Percentiles rank a stretch among this genome's conserved stretches.
These are phyloP conservation scores for Acleris holmiana DNA, from an alignment of 2,888 invertebrate species.

Conservation along the genomic window DNA sequence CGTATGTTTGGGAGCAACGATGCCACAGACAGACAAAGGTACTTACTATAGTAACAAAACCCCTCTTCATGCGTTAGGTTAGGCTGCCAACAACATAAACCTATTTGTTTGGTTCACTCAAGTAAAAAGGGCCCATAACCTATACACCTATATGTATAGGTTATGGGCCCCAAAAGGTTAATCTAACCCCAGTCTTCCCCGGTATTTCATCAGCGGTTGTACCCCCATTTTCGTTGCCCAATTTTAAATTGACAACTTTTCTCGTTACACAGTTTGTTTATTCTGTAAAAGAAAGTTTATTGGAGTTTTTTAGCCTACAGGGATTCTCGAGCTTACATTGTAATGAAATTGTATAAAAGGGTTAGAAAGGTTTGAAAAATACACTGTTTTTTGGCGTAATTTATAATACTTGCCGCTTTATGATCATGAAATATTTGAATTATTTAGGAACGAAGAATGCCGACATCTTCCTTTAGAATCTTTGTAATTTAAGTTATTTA, in stretches of 20 bases:
- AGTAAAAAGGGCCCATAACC: not conserved
- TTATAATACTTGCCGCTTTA: no score
- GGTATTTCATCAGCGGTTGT: conserved; percentile 29
- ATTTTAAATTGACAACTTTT: conserved; percentile 44
- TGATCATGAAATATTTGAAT: no score
- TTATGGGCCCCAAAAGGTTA: not conserved
- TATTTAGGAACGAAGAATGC: no score
- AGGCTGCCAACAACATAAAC: no score
- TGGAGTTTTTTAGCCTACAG: conserved; percentile 8
- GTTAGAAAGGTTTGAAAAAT: conserved; percentile 1
- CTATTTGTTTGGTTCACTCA: no score
- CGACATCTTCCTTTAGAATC: no score
- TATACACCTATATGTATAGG: not conserved
- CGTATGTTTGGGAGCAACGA: no score
- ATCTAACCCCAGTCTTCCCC: not conserved
- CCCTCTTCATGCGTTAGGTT: no score
- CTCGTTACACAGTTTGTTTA: conserved; percentile 44
- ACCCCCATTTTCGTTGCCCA: conserved; percentile 31
- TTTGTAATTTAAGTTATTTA: no score
- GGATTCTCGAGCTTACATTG: conserved; percentile 13
- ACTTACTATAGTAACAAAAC: no score
- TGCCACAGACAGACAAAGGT: no score
- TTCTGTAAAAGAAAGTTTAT: conserved; percentile 21
- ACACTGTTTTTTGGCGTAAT: not conserved
- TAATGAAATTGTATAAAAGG: conserved; percentile 18